Conservation (phyloP, 1,140 invertebrate species). For the Solen grandis region DNA sequence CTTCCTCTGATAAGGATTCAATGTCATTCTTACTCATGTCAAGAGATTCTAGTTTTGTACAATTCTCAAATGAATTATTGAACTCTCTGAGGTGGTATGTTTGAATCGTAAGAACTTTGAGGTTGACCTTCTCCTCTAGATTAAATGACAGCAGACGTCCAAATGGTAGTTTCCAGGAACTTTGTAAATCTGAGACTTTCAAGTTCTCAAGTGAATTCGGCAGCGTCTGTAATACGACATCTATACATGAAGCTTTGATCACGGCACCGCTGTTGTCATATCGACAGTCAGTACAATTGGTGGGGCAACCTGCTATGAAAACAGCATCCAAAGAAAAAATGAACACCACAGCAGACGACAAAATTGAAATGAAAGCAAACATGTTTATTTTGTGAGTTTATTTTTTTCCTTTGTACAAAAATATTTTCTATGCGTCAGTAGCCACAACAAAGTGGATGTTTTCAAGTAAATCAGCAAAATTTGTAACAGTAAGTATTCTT, state of each 20-base stretch:
- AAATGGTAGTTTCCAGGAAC: slow-evolving; percentile 4
- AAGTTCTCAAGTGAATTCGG: slow-evolving; percentile 28
- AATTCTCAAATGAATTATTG: slow-evolving; percentile 40
- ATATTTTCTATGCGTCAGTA: too few species aligned
- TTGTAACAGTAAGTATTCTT: too few species aligned
- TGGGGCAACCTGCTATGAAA: slow-evolving; percentile 12
- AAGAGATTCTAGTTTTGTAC: slow-evolving; percentile 47
- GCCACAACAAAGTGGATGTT: too few species aligned
- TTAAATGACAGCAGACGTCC: slow-evolving; percentile 49
- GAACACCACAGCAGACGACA: too few species aligned
- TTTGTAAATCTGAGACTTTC: slow-evolving; percentile 17
- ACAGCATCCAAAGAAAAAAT: too few species aligned
- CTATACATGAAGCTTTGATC: slow-evolving; percentile 40
- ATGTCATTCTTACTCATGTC: slow-evolving; percentile 63
- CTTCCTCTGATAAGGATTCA: slow-evolving; percentile 26
- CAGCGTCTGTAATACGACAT: slow-evolving; percentile 24
- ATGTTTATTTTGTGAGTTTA: too few species aligned
- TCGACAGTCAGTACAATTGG: slow-evolving; percentile 39
- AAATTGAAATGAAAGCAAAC: too few species aligned
- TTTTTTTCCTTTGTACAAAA: too few species aligned
- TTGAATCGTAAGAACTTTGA: slow-evolving; percentile 49
- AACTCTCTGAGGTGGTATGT: slow-evolving; percentile 58
- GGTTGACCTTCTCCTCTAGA: slow-evolving; percentile 36
- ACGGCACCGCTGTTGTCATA: slow-evolving; percentile 29
- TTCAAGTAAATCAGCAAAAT: too few species aligned